Evolutionary conservation across 2,888 invertebrate species (phyloP), one percentile per base, ranked within the genome.

Genomic region (Leptinotarsa haldemani): DNA sequence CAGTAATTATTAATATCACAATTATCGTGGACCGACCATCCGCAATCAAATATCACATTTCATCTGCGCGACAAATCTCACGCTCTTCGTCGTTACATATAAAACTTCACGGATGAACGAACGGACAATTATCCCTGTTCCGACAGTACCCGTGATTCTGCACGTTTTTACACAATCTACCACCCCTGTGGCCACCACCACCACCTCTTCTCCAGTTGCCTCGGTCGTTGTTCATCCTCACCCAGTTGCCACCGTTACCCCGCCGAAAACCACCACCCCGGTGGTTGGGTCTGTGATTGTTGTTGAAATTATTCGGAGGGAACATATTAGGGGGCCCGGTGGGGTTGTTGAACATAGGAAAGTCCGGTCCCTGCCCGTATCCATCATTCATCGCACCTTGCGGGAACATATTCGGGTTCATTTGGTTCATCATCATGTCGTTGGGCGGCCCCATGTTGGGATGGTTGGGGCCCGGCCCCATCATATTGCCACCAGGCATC

Each of bases 111-210:
- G 94, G 94, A 89, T 97, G 97, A 80, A 95, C 88, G 86, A 94
- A 97, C 70, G 93, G 92, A 88, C 97, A 97, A 80, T 93, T 93
- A 81, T 94, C 94, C 71, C 94, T 95, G 84, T 94, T 92, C 68
- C 94, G 90, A 88, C 97, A 97, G 76, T 92, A 94, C 1, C 96
- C 96, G 81, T 91, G 92, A 82, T 93, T 92, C 85, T 94, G 93
- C 83, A 94, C 94, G 85, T 94, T 94, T 85, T 94, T 93, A 85
- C 96, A 96, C 89, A 91, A 53, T 89, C 90, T 56, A 85, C 89
- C 76, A 16, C 89, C 86, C 52, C 89, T 88, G 74, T 88, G 85
- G 22, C 88, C 80, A 9, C 9, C 40, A 40, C 9, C 40, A 25
- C 87, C 87, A n/a, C 80, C 90, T 13, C 90, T 90, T 82, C 90